Percentiles rank a stretch among this genome's conserved stretches.
Conservation (phyloP, 1,140 invertebrate species). For the Neodiprion pinetum region DNA sequence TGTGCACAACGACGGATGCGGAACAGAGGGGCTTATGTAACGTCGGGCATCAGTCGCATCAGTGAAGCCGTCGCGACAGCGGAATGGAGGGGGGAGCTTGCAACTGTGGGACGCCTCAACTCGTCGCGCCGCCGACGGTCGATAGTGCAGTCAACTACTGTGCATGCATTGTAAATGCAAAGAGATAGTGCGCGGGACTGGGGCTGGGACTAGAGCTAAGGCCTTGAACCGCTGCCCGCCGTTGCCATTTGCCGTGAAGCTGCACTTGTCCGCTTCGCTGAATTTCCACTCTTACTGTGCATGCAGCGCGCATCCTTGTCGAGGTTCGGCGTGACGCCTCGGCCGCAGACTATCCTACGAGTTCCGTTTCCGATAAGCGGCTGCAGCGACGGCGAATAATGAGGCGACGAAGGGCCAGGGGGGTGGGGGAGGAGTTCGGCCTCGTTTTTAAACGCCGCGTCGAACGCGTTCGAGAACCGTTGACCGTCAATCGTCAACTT, state of each 20-base stretch:
- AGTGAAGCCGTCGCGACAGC: constrained; percentile 22
- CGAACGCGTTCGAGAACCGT: too few species aligned
- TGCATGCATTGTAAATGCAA: constrained; percentile 23
- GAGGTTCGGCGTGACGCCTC: too few species aligned
- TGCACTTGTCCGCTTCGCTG: constrained; percentile 67
- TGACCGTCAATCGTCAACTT: too few species aligned
- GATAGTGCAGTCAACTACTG: constrained; percentile 30
- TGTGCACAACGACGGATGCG: too few species aligned
- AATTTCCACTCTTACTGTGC: constrained; percentile 54
- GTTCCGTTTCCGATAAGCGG: too few species aligned
- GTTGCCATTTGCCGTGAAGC: constrained; percentile 54
- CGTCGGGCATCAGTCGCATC: constrained; percentile 16
- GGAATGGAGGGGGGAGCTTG: neutral
- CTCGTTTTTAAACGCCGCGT: too few species aligned
- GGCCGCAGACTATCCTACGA: too few species aligned
- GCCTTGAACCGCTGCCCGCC: neutral
- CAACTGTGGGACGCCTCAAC: constrained; percentile 13
- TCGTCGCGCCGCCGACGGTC: constrained; percentile 18
- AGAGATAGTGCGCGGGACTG: neutral
- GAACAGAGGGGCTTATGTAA: constrained; percentile 30
- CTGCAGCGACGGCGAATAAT: too few species aligned
- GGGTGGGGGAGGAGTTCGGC: too few species aligned
- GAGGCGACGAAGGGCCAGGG: too few species aligned
- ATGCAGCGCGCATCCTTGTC: neutral
- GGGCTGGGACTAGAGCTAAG: neutral